Conservation (phyloP, 2,888 invertebrate genomes). For the Cantharis lateralis region DNA sequence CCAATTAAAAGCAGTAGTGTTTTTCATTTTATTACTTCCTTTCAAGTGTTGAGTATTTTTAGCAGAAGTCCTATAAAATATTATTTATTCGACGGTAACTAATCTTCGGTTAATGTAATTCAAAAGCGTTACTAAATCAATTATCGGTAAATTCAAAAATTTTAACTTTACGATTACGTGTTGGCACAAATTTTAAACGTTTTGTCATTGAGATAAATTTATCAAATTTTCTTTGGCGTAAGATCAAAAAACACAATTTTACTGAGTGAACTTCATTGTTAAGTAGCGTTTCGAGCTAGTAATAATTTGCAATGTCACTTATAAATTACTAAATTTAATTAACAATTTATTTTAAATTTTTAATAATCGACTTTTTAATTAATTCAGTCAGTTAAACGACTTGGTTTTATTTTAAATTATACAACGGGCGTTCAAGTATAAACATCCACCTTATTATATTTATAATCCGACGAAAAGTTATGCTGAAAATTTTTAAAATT, state of each 20-base stretch:
- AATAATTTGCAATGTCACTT: not conserved
- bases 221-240: slow-evolving; percentile 18
- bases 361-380: not conserved
- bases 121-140: not conserved
- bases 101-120: not conserved
- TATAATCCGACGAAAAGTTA: not conserved
- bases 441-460: not conserved
- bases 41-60: not conserved
- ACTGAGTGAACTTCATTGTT: not conserved
- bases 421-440: not conserved
- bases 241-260: slow-evolving; percentile 14
- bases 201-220: slow-evolving; percentile 22
- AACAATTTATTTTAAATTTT: not conserved
- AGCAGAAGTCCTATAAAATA: not conserved
- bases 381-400: not conserved
- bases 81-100: not conserved
- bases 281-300: not conserved
- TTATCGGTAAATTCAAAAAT: slow-evolving; percentile 6
- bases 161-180: slow-evolving; percentile 18
- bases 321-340: not conserved
- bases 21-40: not conserved
- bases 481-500: no score
- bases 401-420: not conserved
- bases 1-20: not conserved
- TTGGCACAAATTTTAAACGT: slow-evolving; percentile 24